These are phyloP conservation scores for Kryptolebias marmoratus DNA, from an alignment of 2,113 vertebrate species.

Conservation along the genomic window DNA sequence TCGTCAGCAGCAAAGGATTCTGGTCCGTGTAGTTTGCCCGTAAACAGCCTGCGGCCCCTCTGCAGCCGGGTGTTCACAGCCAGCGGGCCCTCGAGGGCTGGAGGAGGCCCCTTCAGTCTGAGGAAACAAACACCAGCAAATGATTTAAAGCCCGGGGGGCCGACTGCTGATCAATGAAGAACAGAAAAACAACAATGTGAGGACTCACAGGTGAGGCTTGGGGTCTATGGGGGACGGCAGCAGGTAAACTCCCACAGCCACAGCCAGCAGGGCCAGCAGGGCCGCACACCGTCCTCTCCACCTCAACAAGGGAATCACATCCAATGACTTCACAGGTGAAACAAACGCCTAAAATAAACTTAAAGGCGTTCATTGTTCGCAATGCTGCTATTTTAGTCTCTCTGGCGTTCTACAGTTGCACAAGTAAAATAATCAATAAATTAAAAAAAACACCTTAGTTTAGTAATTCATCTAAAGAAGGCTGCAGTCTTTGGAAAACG, in stretches of 20 bases:
- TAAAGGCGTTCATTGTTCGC: too few relatives aligned
- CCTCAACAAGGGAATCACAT: constrained; percentile 39
- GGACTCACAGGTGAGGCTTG: constrained; percentile 62
- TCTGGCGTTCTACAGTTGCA: too few relatives aligned
- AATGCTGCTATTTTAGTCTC: too few relatives aligned
- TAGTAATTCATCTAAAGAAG: too few relatives aligned
- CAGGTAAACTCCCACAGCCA: constrained; percentile 70
- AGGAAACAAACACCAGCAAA: not conserved
- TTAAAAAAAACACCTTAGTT: too few relatives aligned
- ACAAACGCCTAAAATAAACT: too few relatives aligned
- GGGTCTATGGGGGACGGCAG: constrained; percentile 78
- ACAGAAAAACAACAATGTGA: not conserved
- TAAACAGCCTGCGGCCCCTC: constrained; percentile 70
- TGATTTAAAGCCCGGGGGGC: not conserved
- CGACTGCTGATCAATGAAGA: not conserved
- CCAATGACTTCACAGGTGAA: not conserved
- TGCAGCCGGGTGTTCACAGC: constrained; percentile 77
- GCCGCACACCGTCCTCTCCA: constrained; percentile 39
- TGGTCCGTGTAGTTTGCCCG: constrained; percentile 73
- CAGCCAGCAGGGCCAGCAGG: constrained; percentile 51
- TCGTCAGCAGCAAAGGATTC: constrained; percentile 77
- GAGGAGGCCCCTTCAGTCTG: constrained; percentile 76
- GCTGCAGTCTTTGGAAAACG: not conserved
- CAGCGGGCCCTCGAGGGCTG: constrained; percentile 69
- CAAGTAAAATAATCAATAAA: not conserved